Base-by-base conservation (phyloP, 2,797 vertebrate genomes). In the Threskiornis aethiopicus region DNA sequence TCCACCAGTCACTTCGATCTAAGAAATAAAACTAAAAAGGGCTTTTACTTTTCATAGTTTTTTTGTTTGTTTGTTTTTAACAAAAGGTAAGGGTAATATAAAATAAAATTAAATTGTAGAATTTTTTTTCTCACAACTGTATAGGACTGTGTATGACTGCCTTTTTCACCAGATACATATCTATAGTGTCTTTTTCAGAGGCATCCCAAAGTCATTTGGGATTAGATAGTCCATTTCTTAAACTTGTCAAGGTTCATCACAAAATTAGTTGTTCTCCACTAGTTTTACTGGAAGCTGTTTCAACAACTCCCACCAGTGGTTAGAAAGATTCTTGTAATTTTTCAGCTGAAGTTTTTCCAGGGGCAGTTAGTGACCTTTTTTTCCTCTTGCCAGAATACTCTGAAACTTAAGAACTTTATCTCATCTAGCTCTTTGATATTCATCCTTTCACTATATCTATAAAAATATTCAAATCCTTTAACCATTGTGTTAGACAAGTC, bases 41-140 rank as follows among this genome's bases (percentile, higher is more conserved):
- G 4, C 7, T 84, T 80, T 51, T 15, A 14, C 18, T 39, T 91
- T 87, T 65, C 17, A 18, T 47, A 13, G 11, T 11, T 47, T 5
- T 42, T 78, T 70, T 64, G 19, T 3, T 71, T 37, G 37, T 7
- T 37, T 31, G 6, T 28, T 78, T 73, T 78, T 54, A 57, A 57
- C 10, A 37, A 51, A 83, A 47, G 0, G 6, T 41, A 49, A 41
- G 17, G 16, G 6, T 58, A 44, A 22, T 64, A 31, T 11, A 11
- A 54, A 62, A 22, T 49, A 31, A 87, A 62, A 29, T 25, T 52
- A 55, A 76, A 87, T 41, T 44, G 16, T 11, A 83, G 16, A n/a
- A 35, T 7, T 75, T 65, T 51, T 33, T 2, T 39, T 70, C 42
- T 79, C 64, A 39, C 8, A 46, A 0, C 4, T 51, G 0, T 20